A percentile compares a stretch with the other conserved stretches of the same genome.
These are phyloP conservation scores for Cottoperca gobio DNA, from an alignment of 2,797 vertebrate genomes.

Conservation along the genomic window DNA sequence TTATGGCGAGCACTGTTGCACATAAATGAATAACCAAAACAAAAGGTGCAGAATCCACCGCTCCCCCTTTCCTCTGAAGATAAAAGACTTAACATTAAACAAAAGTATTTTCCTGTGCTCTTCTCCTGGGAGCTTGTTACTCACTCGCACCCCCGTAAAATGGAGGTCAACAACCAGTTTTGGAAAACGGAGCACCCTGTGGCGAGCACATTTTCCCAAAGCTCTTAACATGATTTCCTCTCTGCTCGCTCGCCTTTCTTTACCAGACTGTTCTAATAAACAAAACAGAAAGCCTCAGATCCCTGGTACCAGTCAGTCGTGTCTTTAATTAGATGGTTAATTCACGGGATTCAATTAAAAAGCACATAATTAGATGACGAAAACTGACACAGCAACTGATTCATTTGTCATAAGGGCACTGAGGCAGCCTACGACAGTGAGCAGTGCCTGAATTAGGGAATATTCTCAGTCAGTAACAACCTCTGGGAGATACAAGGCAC, in stretches of 20 bases:
- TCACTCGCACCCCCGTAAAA: slow-evolving; percentile 44
- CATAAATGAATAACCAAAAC: slow-evolving; percentile 55
- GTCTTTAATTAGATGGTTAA: slow-evolving; percentile 59
- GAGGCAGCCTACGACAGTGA: slow-evolving; percentile 22
- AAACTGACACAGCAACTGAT: slow-evolving; percentile 50
- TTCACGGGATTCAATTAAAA: slow-evolving; percentile 50
- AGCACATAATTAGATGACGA: slow-evolving; percentile 44
- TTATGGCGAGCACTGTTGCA: slow-evolving; percentile 20
- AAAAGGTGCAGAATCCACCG: slow-evolving; percentile 22
- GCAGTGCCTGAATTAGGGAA: slow-evolving; percentile 24
- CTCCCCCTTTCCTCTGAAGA: slow-evolving; percentile 42
- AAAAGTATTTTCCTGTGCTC: slow-evolving; percentile 45
- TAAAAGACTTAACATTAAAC: slow-evolving; percentile 64
- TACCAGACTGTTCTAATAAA: slow-evolving; percentile 13
- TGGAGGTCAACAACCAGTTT: slow-evolving; percentile 73
- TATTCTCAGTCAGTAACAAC: slow-evolving; percentile 4
- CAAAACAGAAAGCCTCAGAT: slow-evolving; percentile 14
- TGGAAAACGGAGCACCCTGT: slow-evolving; percentile 48
- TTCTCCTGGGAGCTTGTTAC: slow-evolving; percentile 78
- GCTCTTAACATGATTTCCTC: slow-evolving; percentile 20
- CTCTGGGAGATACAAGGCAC: slow-evolving; percentile 7
- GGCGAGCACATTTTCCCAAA: slow-evolving; percentile 56
- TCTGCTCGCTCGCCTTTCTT: not conserved
- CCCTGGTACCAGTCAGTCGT: slow-evolving; percentile 5
- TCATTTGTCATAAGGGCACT: slow-evolving; percentile 45